Evolutionary conservation across 1,140 invertebrate genomes (phyloP), one percentile per base, ranked within the genome.

Genomic region (Heliothis subflexa): DNA sequence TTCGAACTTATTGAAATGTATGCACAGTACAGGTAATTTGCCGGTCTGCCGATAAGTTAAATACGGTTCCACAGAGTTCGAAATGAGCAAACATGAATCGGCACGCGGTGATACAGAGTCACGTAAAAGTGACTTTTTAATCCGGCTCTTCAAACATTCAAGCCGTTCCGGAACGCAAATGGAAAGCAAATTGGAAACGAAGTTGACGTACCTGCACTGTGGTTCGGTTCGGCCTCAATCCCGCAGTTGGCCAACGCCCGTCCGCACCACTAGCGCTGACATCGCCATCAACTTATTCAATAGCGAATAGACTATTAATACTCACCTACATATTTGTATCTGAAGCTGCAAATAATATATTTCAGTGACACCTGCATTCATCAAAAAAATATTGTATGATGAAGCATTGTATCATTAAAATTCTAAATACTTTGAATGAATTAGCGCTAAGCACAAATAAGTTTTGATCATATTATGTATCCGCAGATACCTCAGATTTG

Each of bases 171-270:
- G 25, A 74, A 62, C 61, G 54, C 77, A 81, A 86, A 84, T 86
- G 85, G 86, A 89, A 90, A 90, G 83, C 85, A 74, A 88, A 84
- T 85, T 86, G 81, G 73, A 85, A 87, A 85, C 78, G 45, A 75
- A 75, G 75, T 85, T 85, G 71, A 70, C 79, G 80, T 81, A 79
- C 61, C 78, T 78, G 80, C 77, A 80, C 78, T 80, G 82, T 78
- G 81, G 73, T 82, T 78, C 70, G 52, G 73, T 59, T 73, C 80
- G 88, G 59, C 86, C 86, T 80, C 83, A 76, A 85, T 83, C 73
- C 40, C 59, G 57, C 10, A 62, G 59, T 16, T 47, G 10, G 14
- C 45, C 28, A 59, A 47, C 18, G 47, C 47, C n/a, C 47, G 21
- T 33, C 73, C 73, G 25, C 14, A 18, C 13, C 71, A 55, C 71